phyloP scores from a whole-genome alignment of 2,888 invertebrate genomes.

The Drosophila niveifrons region DNA sequence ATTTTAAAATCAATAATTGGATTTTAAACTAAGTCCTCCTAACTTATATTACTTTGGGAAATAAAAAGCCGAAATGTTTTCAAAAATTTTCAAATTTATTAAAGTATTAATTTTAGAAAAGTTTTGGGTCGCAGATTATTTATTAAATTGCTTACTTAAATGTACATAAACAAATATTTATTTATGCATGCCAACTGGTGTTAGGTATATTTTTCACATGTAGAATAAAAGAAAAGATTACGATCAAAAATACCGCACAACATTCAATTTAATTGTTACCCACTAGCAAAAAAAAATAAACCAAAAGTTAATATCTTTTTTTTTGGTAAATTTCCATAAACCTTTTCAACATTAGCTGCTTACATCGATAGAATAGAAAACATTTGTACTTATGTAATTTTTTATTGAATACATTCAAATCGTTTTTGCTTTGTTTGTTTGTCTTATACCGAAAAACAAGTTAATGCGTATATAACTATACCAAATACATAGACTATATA shows the following conservation, averaged over 20 bases:
- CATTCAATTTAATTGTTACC: background rate
- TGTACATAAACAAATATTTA: background rate
- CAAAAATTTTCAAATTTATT: background rate
- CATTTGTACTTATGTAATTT: background rate
- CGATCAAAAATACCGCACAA: background rate
- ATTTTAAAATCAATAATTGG: background rate
- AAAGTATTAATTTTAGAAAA: background rate
- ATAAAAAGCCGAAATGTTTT: background rate
- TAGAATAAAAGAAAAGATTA: background rate
- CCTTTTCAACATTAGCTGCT: background rate
- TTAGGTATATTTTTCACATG: background rate
- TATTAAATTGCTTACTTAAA: background rate
- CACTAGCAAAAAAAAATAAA: background rate
- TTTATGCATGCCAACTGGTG: background rate
- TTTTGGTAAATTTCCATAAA: background rate
- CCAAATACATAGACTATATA: slow-evolving; percentile 36
- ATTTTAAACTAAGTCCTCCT: background rate
- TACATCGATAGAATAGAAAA: background rate
- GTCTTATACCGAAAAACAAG: slow-evolving; percentile 31
- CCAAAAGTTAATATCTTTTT: background rate
- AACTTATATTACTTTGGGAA: no score
- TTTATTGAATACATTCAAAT: slow-evolving; percentile 6
- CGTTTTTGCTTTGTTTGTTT: slow-evolving; percentile 10
- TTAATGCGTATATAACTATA: slow-evolving; percentile 9
- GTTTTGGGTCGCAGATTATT: background rate